Conservation (phyloP, 2,113 vertebrate species). For the Ploceus nigricollis region DNA sequence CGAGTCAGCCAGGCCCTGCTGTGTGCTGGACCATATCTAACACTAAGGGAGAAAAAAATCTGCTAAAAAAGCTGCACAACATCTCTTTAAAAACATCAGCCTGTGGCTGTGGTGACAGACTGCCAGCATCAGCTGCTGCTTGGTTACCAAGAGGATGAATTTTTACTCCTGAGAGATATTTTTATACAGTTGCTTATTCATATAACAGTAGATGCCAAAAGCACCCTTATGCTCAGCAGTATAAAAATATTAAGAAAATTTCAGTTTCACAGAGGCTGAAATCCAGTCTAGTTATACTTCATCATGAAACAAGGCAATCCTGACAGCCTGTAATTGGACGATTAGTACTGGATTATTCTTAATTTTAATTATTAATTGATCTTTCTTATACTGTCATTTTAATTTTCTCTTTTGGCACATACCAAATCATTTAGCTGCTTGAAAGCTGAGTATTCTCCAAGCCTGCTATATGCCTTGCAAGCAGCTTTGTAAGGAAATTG, state of each 20-base stretch:
- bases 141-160: slow-evolving; percentile 37
- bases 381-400: background rate
- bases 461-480: background rate
- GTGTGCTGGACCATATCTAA: background rate
- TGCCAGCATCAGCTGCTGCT: slow-evolving; percentile 19
- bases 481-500: background rate
- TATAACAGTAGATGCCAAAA: slow-evolving; percentile 10
- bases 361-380: background rate
- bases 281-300: background rate
- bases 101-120: slow-evolving; percentile 23
- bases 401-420: background rate
- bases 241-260: background rate
- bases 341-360: background rate
- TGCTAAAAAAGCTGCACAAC: background rate
- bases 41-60: background rate
- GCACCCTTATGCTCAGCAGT: background rate
- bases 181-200: slow-evolving; percentile 59
- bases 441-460: background rate
- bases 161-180: slow-evolving; percentile 34
- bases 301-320: background rate
- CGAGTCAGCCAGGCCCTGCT: background rate
- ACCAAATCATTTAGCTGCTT: background rate
- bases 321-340: background rate
- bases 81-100: background rate
- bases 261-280: background rate